phyloP scores from a whole-genome alignment of 2,797 vertebrate species.

The Spheniscus humboldti region DNA sequence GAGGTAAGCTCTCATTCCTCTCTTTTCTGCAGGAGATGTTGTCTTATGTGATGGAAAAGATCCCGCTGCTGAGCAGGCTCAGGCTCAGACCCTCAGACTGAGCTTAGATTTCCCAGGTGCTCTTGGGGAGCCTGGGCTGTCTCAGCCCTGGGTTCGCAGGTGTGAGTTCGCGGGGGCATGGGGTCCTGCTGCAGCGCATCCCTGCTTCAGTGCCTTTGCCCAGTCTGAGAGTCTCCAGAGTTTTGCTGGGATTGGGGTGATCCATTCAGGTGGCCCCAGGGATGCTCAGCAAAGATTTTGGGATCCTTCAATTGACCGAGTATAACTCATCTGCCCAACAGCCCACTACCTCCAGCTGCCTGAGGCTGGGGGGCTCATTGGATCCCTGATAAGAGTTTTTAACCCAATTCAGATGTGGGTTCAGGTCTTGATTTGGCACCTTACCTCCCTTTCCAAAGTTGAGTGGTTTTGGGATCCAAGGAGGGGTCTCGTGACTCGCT shows the following conservation, averaged over 20 bases:
- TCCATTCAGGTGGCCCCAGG: not conserved
- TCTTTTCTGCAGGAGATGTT: not conserved
- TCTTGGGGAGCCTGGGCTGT: not conserved
- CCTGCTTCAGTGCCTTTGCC: not conserved
- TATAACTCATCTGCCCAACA: not conserved
- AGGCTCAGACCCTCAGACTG: not conserved
- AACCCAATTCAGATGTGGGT: not conserved
- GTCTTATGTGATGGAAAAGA: not conserved
- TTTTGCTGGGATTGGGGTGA: not conserved
- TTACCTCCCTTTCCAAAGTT: not conserved
- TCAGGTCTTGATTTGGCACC: not conserved
- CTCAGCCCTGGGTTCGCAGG: not conserved
- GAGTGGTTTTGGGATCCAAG: not conserved
- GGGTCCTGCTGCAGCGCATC: not conserved
- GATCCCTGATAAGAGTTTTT: not conserved
- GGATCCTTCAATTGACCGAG: accelerated
- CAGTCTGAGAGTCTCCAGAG: not conserved
- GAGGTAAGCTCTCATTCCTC: not conserved
- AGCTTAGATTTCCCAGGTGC: not conserved
- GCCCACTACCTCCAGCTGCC: not conserved
- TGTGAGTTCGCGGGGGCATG: accelerated
- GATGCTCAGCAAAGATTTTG: not conserved
- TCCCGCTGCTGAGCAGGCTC: not conserved
- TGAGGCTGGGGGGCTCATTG: not conserved
- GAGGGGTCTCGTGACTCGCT: not conserved